Base-by-base conservation (phyloP, 1,140 invertebrate species). In the Phocides pigmalion region DNA sequence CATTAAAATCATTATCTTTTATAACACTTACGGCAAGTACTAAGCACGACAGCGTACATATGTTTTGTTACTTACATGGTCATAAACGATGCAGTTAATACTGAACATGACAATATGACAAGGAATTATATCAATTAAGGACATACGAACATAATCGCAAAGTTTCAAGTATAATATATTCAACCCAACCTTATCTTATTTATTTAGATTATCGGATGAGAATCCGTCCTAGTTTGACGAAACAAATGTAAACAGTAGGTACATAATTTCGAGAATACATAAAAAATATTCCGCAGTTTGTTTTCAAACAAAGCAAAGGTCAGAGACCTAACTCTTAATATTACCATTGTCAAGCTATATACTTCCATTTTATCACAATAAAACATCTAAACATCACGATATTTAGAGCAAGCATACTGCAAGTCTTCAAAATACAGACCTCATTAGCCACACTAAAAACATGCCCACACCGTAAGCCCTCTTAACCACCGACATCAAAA, bases 401-500 rank as follows among this genome's bases (percentile, higher is more conserved):
- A 35, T 32, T 17, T 3, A 58, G 42, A 35, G 0, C 19, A 20
- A 49, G 8, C 32, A 47, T 58, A 32, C 16, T 39, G 58, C 44
- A 61, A 19, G 12, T 20, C 19, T 39, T 15, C 58, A 15, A 28
- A 17, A 49, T 15, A 37, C 58, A 61, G 58, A 61, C 28, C 41
- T 61, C 47, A 61, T 61, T 61, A 61, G 17, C 28, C 32, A 25
- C 58, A 39, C 28, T 61, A 44, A 39, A 61, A 61, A 37, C 44
- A 15, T 47, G 58, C 44, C 42, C 17, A 44, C 58, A 49, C 16
- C 44, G 54, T 49, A 28, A 37, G 58, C 58, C 25, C 44, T 49
- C 58, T 61, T 20, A 47, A 42, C 58, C 44, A 47, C 54, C 22
- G 54, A 58, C 58, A 49, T 37, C 58, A 35, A 42, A 61, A 61